Evolutionary conservation across 2,113 vertebrate species (phyloP).

Genomic region (Macrotis lagotis): DNA sequence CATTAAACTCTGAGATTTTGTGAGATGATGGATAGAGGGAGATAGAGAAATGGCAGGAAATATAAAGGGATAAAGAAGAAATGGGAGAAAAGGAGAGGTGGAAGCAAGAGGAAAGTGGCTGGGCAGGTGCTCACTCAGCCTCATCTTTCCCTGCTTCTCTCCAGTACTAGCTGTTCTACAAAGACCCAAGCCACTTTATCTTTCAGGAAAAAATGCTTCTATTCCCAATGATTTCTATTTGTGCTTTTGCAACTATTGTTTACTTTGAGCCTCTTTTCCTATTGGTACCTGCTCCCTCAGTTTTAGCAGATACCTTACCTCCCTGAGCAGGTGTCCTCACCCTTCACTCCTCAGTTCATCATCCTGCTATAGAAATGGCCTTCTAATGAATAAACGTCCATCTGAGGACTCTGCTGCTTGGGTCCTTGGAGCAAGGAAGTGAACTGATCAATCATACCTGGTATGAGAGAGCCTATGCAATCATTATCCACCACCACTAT

Average conservation of each 20-base stretch:
- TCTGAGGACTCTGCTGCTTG: slow-evolving; percentile 27
- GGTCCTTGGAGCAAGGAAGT: fast-evolving
- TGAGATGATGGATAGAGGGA: neutral
- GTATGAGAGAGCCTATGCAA: neutral
- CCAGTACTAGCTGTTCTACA: neutral
- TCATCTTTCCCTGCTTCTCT: neutral
- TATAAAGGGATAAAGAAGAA: neutral
- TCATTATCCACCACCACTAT: slow-evolving; percentile 74
- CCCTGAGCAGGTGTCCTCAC: neutral
- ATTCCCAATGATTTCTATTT: neutral
- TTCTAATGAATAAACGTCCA: neutral
- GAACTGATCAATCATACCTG: slow-evolving; percentile 44
- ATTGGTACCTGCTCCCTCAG: neutral
- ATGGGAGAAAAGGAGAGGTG: neutral
- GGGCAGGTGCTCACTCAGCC: neutral
- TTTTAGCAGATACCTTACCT: neutral
- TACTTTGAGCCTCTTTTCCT: slow-evolving; percentile 33
- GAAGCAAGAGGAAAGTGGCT: neutral
- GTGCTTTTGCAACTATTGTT: slow-evolving; percentile 15
- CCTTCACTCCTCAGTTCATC: fast-evolving
- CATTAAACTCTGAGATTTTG: neutral
- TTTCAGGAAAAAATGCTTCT: neutral
- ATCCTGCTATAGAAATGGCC: slow-evolving; percentile 77
- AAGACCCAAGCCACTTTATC: neutral
- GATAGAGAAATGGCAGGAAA: neutral